Base-by-base conservation (phyloP, 2,888 invertebrate species). In the Conus canariensis region DNA sequence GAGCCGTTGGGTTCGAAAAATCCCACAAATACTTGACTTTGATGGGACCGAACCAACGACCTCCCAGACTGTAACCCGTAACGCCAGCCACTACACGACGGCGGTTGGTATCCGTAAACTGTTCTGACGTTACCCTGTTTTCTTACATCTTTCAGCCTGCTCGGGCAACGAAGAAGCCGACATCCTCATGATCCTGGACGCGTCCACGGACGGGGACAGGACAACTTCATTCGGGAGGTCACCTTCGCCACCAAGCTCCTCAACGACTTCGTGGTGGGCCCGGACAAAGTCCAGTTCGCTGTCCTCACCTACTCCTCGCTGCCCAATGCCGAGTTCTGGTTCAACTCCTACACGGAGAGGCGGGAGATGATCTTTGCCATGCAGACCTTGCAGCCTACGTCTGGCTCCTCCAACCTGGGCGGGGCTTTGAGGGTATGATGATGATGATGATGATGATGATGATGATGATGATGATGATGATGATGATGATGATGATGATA, bases 151-250 rank as follows among this genome's bases (percentile, higher is more conserved):
- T 10, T 10, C 83, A 90, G 90, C 90, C 10, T 94, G 94, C 87
- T 90, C 90, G 56, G 93, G 92, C 88, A 90, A 93, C 14, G 91
- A 93, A 25, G 92, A 89, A 25, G 94, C 94, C 9, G 94, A 94
- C 90, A 94, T 94, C 30, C 92, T 94, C 2, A 92, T 94, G 87
- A 88, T 93, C 2, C 88, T 94, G 9, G 94, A 94, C 86, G 92
- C 93, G 3, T 94, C 93, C 0, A 90, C 93, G 2, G 93, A 93
- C 80, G 93, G 93, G 93, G 93, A 4, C 70, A 90, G 7, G 16
- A 64, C 16, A 93, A 93, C 85, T 94, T 94, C 90, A 92, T 93
- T 70, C 91, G 93, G 56, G 92, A 93, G 86, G 90, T 93, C 45
- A 92, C 93, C 87, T 93, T 94, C 90, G 92, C 93, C 12, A 90